These are phyloP conservation scores for Torymus texanus DNA, from an alignment of 2,888 invertebrate genomes.

Conservation along the genomic window DNA sequence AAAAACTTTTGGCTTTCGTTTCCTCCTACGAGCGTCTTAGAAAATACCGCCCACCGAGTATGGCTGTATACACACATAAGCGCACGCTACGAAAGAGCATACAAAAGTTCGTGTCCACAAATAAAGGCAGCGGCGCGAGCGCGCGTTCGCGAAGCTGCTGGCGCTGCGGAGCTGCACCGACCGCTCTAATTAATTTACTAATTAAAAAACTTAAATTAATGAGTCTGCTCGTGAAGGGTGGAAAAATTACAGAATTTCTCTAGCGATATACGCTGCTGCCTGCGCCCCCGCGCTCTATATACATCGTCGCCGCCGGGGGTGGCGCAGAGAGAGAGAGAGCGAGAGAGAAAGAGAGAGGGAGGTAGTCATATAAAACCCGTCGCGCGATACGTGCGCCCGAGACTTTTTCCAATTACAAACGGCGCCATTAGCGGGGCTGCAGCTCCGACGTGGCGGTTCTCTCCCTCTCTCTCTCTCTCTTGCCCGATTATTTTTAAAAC, in stretches of 20 bases:
- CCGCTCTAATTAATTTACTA: slow-evolving; percentile 56
- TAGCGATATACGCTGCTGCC: slow-evolving; percentile 9
- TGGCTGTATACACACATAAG: too few relatives aligned
- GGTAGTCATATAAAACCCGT: slow-evolving; percentile 53
- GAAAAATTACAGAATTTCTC: slow-evolving; percentile 56
- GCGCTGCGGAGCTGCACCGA: not conserved
- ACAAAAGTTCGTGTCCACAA: slow-evolving; percentile 48
- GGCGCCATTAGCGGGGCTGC: slow-evolving; percentile 66
- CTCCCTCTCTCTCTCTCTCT: slow-evolving; percentile 26
- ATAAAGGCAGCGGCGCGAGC: slow-evolving; percentile 23
- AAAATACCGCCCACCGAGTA: not conserved
- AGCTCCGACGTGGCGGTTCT: slow-evolving; percentile 10
- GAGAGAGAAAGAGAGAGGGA: slow-evolving; percentile 23
- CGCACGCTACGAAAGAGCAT: slow-evolving; percentile 1
- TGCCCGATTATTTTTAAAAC: slow-evolving; percentile 68
- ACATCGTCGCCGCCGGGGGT: not conserved
- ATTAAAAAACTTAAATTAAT: slow-evolving; percentile 58
- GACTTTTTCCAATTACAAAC: slow-evolving; percentile 71
- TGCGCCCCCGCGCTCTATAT: not conserved
- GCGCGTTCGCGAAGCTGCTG: not conserved
- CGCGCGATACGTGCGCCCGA: slow-evolving; percentile 47
- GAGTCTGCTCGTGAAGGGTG: slow-evolving; percentile 54
- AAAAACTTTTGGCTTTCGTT: slow-evolving; percentile 17
- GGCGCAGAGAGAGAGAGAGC: not conserved
- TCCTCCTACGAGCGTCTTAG: slow-evolving; percentile 4